Evolutionary conservation across 2,113 vertebrate species (phyloP), one percentile per base, ranked within the genome.

Genomic region (Calidris pugnax): DNA sequence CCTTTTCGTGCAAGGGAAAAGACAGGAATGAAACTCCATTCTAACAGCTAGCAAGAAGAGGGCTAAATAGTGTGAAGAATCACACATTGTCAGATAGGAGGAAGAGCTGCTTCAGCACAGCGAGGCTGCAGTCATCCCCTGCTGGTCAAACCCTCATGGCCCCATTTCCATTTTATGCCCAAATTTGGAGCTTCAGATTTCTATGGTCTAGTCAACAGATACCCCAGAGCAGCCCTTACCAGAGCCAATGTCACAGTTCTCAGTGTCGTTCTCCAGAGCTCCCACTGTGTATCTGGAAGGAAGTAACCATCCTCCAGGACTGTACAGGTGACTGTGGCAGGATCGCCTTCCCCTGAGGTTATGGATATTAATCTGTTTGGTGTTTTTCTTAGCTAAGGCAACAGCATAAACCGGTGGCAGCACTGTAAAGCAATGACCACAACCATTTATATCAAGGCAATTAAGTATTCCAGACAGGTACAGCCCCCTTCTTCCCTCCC

Each of bases 271-370:
- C 17, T 93, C 95, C 51, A 80, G 84, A 84, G 95, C 81, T 87
- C 97, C 97, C 12, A 98, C 63, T 3, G 82, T 95, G 95, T 98
- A 97, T 94, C 71, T 98, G 82, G 98, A 96, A 6, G 98, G 98
- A 59, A 99, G 97, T 57, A 99, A 96, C 99, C 99, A 99, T 50
- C 99, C 99, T 9, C 97, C 98, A 14, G 99, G 99, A 83, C 99
- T 99, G 93, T 99, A 99, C 63, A 98, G 80, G 86, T 98, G 97
- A 57, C 98, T 95, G 28, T 99, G 99, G 93, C 99, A 99, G 64
- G 99, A 99, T 50, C 99, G 97, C 14, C 98, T 98, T n/a, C 98
- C 98, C 19, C 85, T 87, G 2, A 99, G 97, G 92, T 98, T 98
- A 83, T 86, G 97, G 43, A 99, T 97, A 74, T 96, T 98, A 22